Evolutionary conservation across 2,113 vertebrate genomes (phyloP).

Genomic region (Pluvialis apricaria): DNA sequence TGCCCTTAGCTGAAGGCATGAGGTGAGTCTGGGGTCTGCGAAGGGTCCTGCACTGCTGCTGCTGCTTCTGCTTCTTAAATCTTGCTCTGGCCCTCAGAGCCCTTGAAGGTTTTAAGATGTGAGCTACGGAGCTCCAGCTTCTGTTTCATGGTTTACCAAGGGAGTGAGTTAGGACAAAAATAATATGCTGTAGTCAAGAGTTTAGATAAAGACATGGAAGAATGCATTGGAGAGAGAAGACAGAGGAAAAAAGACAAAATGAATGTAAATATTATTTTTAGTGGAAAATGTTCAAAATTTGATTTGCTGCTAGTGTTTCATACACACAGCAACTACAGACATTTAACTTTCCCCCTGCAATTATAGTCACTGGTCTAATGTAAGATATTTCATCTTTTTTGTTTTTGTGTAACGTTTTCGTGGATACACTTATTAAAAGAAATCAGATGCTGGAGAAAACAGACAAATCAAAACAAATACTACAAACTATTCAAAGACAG

Average conservation of each 20-base stretch:
- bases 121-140: not conserved
- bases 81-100: not conserved
- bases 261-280: not conserved
- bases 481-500: not conserved
- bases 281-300: not conserved
- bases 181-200: not conserved
- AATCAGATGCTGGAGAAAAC: not conserved
- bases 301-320: not conserved
- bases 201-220: not conserved
- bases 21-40: not conserved
- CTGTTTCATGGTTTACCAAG: not conserved
- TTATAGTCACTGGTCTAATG: not conserved
- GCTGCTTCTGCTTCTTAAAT: not conserved
- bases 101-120: not conserved
- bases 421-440: not conserved
- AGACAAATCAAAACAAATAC: not conserved
- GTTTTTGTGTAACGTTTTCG: not conserved
- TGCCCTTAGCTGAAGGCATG: not conserved
- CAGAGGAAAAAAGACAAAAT: not conserved
- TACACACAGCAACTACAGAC: not conserved
- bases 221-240: not conserved
- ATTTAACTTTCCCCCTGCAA: not conserved
- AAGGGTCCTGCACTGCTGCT: not conserved
- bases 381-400: not conserved
- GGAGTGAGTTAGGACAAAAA: not conserved